These are phyloP conservation scores for Tachypleus tridentatus DNA, from an alignment of 1,140 invertebrate genomes.

Conservation along the genomic window DNA sequence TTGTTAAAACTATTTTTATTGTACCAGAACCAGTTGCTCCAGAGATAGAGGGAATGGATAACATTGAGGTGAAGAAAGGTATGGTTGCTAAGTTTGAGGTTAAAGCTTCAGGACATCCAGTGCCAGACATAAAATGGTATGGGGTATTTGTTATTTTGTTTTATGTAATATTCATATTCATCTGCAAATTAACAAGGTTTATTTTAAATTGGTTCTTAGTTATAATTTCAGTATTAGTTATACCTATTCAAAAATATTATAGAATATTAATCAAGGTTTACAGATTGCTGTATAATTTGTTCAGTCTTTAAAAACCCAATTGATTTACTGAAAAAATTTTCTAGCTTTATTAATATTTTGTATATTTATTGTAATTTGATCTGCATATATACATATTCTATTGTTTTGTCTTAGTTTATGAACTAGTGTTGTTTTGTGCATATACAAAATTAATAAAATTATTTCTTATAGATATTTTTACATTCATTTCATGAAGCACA, in stretches of 20 bases:
- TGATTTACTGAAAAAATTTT: too few relatives aligned
- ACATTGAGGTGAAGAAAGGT: conserved; percentile 59
- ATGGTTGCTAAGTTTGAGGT: conserved; percentile 59
- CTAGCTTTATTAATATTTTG: not conserved
- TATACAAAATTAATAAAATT: conserved; percentile 53
- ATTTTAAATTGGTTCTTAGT: conserved; percentile 43
- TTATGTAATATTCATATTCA: too few relatives aligned
- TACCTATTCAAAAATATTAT: conserved; percentile 54
- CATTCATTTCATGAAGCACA: too few relatives aligned
- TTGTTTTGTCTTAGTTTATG: conserved; percentile 59
- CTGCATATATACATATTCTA: conserved; percentile 53
- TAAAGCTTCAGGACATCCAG: conserved; percentile 62
- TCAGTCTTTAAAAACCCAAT: conserved; percentile 49
- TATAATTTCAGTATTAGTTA: conserved; percentile 59
- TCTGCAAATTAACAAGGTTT: conserved; percentile 34
- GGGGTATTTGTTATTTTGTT: conserved; percentile 33
- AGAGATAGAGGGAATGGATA: conserved; percentile 49
- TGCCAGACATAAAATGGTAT: conserved; percentile 63
- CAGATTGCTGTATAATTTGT: conserved; percentile 31
- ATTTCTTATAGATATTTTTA: too few relatives aligned
- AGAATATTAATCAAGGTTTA: conserved; percentile 29
- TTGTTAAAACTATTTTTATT: conserved; percentile 3
- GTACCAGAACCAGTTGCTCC: conserved; percentile 51
- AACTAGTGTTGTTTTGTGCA: conserved; percentile 65
- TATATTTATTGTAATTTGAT: conserved; percentile 37